phyloP scores from a whole-genome alignment of 2,797 vertebrate genomes.

The Mormyrops attenuatus region DNA sequence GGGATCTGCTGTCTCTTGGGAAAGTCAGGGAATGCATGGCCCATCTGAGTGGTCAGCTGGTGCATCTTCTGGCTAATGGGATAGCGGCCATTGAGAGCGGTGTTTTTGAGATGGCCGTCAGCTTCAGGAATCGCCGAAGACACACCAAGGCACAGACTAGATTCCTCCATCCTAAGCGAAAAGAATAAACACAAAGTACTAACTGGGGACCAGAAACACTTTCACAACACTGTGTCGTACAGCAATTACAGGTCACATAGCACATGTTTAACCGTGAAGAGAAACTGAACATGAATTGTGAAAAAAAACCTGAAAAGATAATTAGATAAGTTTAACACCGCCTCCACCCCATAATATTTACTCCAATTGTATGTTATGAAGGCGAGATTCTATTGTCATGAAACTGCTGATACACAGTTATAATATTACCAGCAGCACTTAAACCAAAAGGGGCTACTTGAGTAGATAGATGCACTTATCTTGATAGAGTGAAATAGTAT shows the following conservation, averaged over 20 bases:
- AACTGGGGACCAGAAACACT: not conserved
- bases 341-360: not conserved
- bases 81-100: conserved; percentile 96
- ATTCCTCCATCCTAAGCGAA: conserved; percentile 84
- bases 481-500: conserved; percentile 4
- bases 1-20: conserved; percentile 85
- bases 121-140: conserved; percentile 84
- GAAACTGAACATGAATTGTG: not conserved
- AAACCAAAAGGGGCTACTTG: conserved; percentile 69
- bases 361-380: conserved; percentile 73
- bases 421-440: conserved; percentile 61
- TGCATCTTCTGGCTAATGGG: conserved; percentile 98
- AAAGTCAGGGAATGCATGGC: conserved; percentile 91
- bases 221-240: not conserved
- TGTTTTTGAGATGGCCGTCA: conserved; percentile 83
- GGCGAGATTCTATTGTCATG: conserved; percentile 62
- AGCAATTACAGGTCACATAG: not conserved
- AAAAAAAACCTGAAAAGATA: not conserved
- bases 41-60: conserved; percentile 91
- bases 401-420: conserved; percentile 68
- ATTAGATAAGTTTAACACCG: not conserved
- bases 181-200: conserved; percentile 27
- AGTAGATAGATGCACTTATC: conserved; percentile 58
- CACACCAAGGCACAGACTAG: conserved; percentile 99
- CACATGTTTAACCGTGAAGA: not conserved